Evolutionary conservation across 1,140 invertebrate genomes (phyloP).

Genomic region (Vollenhovia emeryi): DNA sequence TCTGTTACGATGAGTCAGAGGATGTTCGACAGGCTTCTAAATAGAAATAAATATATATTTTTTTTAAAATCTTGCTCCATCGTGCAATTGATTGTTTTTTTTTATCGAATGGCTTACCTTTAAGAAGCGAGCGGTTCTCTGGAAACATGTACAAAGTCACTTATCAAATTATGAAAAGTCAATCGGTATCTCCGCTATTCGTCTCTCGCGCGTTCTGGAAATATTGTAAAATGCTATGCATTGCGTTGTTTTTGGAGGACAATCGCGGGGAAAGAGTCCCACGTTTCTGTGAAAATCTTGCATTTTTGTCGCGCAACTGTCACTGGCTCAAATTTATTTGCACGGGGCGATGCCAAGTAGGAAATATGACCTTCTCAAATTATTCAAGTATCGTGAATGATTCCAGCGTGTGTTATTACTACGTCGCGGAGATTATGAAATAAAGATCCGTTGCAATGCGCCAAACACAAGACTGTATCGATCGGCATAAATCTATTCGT

Average conservation of each 20-base stretch:
- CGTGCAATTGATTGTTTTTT: neutral
- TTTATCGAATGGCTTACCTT: neutral
- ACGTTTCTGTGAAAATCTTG: neutral
- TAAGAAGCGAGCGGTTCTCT: neutral
- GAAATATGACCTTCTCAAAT: conserved; percentile 56
- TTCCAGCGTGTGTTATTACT: conserved; percentile 60
- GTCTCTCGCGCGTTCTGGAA: neutral
- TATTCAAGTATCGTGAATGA: conserved; percentile 66
- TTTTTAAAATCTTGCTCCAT: neutral
- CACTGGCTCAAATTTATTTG: conserved; percentile 12
- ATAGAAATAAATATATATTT: neutral
- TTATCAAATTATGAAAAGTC: neutral
- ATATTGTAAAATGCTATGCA: neutral
- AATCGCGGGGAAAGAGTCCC: neutral
- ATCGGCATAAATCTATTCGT: conserved; percentile 46
- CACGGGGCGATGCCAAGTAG: neutral
- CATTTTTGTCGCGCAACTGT: neutral
- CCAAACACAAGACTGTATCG: conserved; percentile 47
- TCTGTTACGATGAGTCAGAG: neutral
- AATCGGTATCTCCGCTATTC: neutral
- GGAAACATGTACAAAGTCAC: neutral
- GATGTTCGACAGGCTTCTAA: neutral
- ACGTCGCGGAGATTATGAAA: conserved; percentile 55
- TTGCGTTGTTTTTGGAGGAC: too few species aligned
- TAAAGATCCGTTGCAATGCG: conserved; percentile 61